phyloP scores from a whole-genome alignment of 2,797 vertebrate genomes.

The Tenualosa thibaudeaui region DNA sequence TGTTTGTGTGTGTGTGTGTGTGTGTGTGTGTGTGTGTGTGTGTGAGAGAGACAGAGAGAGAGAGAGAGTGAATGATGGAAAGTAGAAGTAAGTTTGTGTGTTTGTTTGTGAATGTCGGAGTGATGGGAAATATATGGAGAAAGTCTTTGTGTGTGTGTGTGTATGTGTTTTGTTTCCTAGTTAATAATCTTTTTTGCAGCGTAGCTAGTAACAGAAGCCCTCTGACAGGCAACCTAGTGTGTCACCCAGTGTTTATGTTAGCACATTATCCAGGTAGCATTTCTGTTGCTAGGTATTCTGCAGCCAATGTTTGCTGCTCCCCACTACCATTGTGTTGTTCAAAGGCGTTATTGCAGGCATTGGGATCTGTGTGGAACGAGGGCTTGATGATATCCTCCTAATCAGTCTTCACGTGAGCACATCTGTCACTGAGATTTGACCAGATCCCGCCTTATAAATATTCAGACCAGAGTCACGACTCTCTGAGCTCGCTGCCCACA shows the following conservation, averaged over 20 bases:
- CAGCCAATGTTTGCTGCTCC: not conserved
- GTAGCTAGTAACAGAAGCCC: too few relatives aligned
- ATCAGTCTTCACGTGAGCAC: constrained; percentile 22
- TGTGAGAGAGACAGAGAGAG: too few relatives aligned
- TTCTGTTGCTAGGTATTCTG: not conserved
- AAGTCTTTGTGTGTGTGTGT: not conserved
- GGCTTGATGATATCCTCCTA: not conserved
- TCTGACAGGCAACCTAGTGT: not conserved
- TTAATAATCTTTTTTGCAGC: not conserved
- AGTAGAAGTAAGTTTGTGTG: not conserved
- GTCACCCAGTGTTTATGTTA: not conserved
- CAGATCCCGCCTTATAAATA: constrained; percentile 17
- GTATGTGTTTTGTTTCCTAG: not conserved
- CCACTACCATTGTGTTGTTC: not conserved
- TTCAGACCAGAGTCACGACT: constrained; percentile 2
- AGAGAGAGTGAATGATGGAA: too few relatives aligned
- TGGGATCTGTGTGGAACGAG: not conserved
- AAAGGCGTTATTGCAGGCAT: not conserved
- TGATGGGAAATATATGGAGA: not conserved
- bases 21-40: constrained; percentile 5
- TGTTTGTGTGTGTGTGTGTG: not conserved
- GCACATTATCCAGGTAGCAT: not conserved
- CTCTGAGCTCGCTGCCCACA: not conserved
- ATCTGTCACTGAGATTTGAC: constrained; percentile 21
- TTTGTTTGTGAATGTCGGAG: not conserved